Conservation (phyloP, 30 jellyfish, hydroid and myxozoan genomes). For the Aurelia sp. region DNA sequence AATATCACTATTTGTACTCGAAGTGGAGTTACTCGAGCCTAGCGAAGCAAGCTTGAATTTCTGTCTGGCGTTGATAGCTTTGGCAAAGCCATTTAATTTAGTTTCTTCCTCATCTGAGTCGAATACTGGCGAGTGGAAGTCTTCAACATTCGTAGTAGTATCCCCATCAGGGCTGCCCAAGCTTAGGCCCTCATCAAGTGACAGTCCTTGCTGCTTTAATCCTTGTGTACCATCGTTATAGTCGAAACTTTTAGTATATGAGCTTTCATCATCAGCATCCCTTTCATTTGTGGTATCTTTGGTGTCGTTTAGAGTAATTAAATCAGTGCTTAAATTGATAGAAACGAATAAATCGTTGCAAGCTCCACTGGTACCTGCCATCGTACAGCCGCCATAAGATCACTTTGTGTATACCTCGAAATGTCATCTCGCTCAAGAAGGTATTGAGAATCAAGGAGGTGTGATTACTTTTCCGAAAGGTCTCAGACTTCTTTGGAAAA, state of each 20-base stretch:
- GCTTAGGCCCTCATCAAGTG: conserved; percentile 25
- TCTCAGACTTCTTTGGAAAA: background rate
- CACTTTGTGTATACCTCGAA: conserved; percentile 17
- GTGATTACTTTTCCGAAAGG: background rate
- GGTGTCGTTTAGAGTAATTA: background rate
- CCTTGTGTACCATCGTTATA: conserved; percentile 22
- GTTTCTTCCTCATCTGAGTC: conserved; percentile 24
- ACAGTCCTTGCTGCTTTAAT: conserved; percentile 3
- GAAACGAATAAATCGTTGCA: conserved; percentile 35
- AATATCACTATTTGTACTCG: conserved; percentile 50
- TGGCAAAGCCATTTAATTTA: background rate
- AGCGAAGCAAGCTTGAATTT: conserved; percentile 38
- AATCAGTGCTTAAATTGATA: conserved; percentile 31
- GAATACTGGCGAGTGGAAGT: background rate
- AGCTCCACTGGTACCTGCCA: conserved; percentile 44
- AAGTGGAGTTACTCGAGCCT: conserved; percentile 58
- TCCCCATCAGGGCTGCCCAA: background rate
- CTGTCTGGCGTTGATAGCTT: conserved; percentile 8
- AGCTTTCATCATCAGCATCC: conserved; percentile 62
- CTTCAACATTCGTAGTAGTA: background rate
- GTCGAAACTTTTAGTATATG: conserved; percentile 29
- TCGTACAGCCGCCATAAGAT: conserved; percentile 37
- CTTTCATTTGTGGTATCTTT: conserved; percentile 1
- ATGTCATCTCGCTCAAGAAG: conserved; percentile 25
- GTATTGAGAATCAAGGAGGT: background rate